A percentile compares a stretch with the other conserved stretches of the same genome.
Evolutionary conservation across 2,797 vertebrate genomes (phyloP).

Genomic region (Pristis pectinata): DNA sequence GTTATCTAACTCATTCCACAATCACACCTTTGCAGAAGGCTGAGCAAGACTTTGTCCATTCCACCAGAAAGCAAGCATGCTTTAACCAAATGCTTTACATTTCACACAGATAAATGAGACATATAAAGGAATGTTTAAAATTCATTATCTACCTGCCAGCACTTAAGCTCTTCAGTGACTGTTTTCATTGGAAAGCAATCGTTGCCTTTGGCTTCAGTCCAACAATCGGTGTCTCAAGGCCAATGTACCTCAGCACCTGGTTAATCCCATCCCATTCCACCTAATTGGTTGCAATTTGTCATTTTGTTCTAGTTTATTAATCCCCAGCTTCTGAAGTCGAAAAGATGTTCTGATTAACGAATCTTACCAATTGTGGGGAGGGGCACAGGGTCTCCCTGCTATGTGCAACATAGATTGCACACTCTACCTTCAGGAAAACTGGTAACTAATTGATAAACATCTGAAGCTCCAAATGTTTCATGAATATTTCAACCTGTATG

Average conservation of each 20-base stretch:
- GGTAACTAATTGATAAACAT: not conserved
- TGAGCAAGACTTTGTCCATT: not conserved
- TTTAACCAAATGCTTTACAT: conserved; percentile 27
- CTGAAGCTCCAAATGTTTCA: not conserved
- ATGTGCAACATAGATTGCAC: not conserved
- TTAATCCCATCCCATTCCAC: conserved; percentile 1
- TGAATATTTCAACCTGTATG: not conserved
- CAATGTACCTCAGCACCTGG: not conserved
- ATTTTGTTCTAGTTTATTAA: not conserved
- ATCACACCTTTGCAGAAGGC: not conserved
- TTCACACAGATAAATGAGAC: conserved; percentile 22
- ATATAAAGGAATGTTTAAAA: conserved; percentile 26
- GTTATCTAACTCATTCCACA: not conserved
- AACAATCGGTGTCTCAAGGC: not conserved
- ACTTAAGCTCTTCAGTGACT: conserved; percentile 23
- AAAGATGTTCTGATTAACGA: not conserved
- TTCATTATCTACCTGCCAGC: conserved; percentile 1
- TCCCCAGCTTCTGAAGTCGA: not conserved
- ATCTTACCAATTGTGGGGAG: not conserved
- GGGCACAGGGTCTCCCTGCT: not conserved
- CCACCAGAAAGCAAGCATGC: not conserved
- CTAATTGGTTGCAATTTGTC: not conserved
- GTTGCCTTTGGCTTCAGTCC: not conserved
- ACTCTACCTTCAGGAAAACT: not conserved
- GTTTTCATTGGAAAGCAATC: conserved; percentile 9